These are phyloP conservation scores for Borostomias antarcticus DNA, from an alignment of 2,797 vertebrate genomes.

Conservation along the genomic window DNA sequence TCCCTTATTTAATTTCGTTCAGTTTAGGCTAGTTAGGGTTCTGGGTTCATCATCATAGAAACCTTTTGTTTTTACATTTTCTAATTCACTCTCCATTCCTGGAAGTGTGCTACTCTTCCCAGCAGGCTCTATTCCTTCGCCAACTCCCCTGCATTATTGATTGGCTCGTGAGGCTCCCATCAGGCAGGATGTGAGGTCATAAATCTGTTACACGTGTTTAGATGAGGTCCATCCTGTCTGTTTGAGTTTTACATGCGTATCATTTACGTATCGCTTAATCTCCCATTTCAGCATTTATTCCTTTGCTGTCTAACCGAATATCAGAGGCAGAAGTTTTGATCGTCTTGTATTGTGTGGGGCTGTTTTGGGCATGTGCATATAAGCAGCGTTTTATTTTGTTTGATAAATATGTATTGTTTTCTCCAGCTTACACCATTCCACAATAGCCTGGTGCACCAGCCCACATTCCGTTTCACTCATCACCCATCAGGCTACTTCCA, in stretches of 20 bases:
- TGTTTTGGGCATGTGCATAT: not conserved
- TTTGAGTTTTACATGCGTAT: not conserved
- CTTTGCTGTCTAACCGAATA: not conserved
- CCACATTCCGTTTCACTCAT: too few relatives aligned
- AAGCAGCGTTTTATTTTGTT: not conserved
- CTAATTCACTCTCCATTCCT: too few relatives aligned
- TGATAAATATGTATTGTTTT: not conserved
- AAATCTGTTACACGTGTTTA: not conserved
- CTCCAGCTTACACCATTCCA: not conserved
- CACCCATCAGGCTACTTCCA: too few relatives aligned
- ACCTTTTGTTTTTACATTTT: too few relatives aligned
- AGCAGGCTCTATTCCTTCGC: not conserved
- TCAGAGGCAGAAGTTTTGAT: not conserved
- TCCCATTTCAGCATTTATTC: not conserved
- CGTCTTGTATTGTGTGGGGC: not conserved
- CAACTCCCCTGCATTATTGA: not conserved
- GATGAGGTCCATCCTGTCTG: not conserved
- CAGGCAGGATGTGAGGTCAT: slow-evolving; percentile 2
- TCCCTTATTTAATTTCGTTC: too few relatives aligned
- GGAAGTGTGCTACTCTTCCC: too few relatives aligned
- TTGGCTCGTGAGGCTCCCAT: not conserved
- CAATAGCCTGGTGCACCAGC: not conserved
- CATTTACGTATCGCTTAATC: not conserved
- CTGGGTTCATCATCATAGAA: too few relatives aligned
- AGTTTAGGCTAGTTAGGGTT: too few relatives aligned